These are phyloP conservation scores for Drosophila atripex DNA, from an alignment of 2,888 invertebrate genomes.

Conservation along the genomic window DNA sequence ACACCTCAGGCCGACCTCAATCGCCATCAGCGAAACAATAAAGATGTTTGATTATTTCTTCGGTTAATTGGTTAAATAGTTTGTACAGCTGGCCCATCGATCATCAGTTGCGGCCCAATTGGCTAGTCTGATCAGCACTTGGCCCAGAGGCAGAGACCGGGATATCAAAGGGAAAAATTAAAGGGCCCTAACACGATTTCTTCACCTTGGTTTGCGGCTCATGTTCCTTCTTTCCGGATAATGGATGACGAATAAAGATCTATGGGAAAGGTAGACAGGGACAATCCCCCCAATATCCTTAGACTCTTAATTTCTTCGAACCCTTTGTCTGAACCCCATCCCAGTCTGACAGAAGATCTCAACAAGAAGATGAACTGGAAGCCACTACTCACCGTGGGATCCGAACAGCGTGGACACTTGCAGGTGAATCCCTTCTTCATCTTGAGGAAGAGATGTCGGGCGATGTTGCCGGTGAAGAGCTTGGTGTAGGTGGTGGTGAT, in stretches of 20 bases:
- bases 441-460: slow-evolving; percentile 87
- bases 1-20: not conserved
- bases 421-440: slow-evolving; percentile 89
- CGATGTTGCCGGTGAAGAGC: slow-evolving; percentile 88
- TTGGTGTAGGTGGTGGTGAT: slow-evolving; percentile 90
- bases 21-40: not conserved
- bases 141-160: not conserved
- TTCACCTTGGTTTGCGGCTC: not conserved
- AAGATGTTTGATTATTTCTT: slow-evolving; percentile 31
- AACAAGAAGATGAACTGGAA: not conserved
- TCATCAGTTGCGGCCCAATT: slow-evolving; percentile 41
- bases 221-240: not conserved
- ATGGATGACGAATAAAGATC: too few relatives aligned
- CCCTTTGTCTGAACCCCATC: not conserved
- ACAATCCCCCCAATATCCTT: not conserved
- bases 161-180: not conserved
- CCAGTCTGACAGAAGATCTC: not conserved
- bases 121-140: not conserved
- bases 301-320: not conserved
- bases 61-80: slow-evolving; percentile 54
- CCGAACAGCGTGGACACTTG: slow-evolving; percentile 87
- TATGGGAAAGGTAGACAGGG: not conserved
- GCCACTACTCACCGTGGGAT: slow-evolving; percentile 86
- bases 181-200: not conserved
- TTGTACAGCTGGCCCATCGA: slow-evolving; percentile 67